Percentiles rank a stretch among this genome's conserved stretches.
phyloP scores from a whole-genome alignment of 2,113 vertebrate genomes.

The Anarhynchus alexandrinus region DNA sequence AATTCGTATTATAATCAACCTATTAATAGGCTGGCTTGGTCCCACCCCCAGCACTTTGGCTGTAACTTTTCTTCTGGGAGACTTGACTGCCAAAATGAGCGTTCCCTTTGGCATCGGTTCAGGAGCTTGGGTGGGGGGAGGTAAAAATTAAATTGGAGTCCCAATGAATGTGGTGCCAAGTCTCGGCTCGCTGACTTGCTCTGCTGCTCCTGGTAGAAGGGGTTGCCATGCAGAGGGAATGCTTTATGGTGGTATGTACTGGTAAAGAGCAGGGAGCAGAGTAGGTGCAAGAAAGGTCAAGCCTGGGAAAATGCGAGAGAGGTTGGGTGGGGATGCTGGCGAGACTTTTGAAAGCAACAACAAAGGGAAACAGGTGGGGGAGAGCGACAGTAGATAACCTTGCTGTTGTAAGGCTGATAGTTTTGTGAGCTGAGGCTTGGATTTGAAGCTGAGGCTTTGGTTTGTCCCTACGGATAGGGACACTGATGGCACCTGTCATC shows the following conservation, averaged over 20 bases:
- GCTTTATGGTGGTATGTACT: not conserved
- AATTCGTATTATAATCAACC: conserved; percentile 43
- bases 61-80: conserved; percentile 43
- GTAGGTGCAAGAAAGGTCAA: not conserved
- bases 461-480: not conserved
- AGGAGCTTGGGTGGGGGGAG: not conserved
- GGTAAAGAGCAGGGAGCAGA: not conserved
- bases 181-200: not conserved
- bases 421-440: not conserved
- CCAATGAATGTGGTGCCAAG: not conserved
- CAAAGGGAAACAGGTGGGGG: not conserved
- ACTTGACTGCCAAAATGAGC: not conserved
- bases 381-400: not conserved
- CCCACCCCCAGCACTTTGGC: conserved; percentile 31
- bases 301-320: not conserved
- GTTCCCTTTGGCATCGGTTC: conserved; percentile 20
- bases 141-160: conserved; percentile 7
- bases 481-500: not conserved
- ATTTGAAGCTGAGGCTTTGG: not conserved
- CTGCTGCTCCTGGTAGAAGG: not conserved
- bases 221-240: not conserved
- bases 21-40: conserved; percentile 48
- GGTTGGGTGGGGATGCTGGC: not conserved
- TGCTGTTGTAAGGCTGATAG: not conserved
- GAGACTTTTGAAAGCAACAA: not conserved